phyloP scores from a whole-genome alignment of 2,888 invertebrate species.

The Scaptodrosophila latifasciaeformis region DNA sequence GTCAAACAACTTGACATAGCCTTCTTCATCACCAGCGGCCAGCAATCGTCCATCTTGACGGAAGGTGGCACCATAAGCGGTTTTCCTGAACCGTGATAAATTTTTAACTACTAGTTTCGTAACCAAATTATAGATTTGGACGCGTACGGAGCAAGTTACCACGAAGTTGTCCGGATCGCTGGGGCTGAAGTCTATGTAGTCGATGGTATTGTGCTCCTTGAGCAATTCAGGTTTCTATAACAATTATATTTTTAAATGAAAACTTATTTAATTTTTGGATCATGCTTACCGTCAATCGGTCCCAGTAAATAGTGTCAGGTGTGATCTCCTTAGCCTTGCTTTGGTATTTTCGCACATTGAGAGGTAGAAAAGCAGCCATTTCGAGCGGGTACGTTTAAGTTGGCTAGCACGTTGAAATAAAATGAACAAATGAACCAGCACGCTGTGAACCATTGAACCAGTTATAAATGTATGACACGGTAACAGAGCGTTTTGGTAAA shows the following conservation, averaged over 20 bases:
- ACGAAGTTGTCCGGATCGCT: no score
- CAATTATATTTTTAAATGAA: no score
- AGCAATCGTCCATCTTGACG: conserved; percentile 88
- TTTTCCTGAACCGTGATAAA: conserved; percentile 87
- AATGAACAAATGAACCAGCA: no score
- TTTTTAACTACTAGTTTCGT: conserved; percentile 89
- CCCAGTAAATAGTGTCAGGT: conserved; percentile 91
- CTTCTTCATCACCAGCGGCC: conserved; percentile 93
- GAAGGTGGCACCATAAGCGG: conserved; percentile 90
- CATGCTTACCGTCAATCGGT: no score
- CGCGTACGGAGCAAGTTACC: conserved; percentile 92
- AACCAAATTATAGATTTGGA: conserved; percentile 90
- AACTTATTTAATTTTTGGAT: no score
- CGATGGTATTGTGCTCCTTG: no score
- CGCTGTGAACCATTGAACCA: no score
- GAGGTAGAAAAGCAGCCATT: conserved; percentile 62
- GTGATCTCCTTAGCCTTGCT: conserved; percentile 78
- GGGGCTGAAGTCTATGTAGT: no score
- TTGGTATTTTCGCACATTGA: conserved; percentile 67
- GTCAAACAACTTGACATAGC: conserved; percentile 91
- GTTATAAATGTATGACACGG: no score
- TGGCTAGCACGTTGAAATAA: no score
- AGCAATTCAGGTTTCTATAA: conserved; percentile 74
- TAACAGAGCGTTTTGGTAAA: no score
- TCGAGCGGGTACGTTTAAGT: no score